A percentile compares a stretch with the other conserved stretches of the same genome.
These are phyloP conservation scores for Geococcyx californianus DNA, from an alignment of 2,113 vertebrate genomes.

Conservation along the genomic window DNA sequence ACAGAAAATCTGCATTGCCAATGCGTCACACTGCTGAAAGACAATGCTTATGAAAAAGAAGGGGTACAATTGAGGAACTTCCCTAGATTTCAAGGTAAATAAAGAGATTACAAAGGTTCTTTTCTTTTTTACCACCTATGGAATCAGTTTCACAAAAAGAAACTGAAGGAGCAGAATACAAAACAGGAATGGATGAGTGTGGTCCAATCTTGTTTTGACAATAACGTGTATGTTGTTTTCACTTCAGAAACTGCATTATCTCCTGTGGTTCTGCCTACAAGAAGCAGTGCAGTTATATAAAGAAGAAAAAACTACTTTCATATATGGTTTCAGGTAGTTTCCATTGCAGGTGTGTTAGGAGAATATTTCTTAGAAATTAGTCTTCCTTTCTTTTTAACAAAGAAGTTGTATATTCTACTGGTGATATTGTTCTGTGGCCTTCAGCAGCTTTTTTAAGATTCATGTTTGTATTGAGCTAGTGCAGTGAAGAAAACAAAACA, in stretches of 20 bases:
- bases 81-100: not conserved
- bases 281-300: not conserved
- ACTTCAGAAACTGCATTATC: not conserved
- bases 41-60: not conserved
- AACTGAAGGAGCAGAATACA: not conserved
- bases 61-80: not conserved
- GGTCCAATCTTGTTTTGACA: not conserved
- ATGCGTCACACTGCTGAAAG: fast-evolving
- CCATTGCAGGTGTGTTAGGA: not conserved
- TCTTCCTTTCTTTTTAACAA: not conserved
- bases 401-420: not conserved
- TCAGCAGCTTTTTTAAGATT: not conserved
- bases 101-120: not conserved
- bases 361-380: not conserved
- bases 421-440: not conserved
- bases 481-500: not conserved
- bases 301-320: not conserved
- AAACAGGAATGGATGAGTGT: not conserved
- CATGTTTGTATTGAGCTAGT: not conserved
- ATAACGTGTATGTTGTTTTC: not conserved
- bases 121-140: fast-evolving
- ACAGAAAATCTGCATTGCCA: not conserved
- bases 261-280: not conserved
- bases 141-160: not conserved
- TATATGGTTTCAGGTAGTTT: not conserved